Evolutionary conservation across 2,113 vertebrate species (phyloP), one percentile per base, ranked within the genome.

Genomic region (Pitta sordida): DNA sequence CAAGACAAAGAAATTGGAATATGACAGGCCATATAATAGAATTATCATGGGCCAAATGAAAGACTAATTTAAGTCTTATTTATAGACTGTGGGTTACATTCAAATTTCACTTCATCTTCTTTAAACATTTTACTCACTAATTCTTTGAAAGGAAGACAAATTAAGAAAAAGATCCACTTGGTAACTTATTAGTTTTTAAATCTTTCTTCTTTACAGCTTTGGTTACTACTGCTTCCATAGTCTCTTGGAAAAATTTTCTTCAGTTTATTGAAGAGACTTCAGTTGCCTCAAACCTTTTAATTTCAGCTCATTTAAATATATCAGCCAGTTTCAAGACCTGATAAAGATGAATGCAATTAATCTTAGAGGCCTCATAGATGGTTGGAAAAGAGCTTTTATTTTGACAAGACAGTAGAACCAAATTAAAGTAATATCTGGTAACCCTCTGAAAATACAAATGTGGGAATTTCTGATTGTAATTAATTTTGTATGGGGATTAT

Each of bases 231-330:
- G 52, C 48, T 93, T 93, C 87, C 82, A 81, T 39, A 88, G 79
- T 81, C 77, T 88, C 91, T 95, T 1, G 15, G 84, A 93, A 69
- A n/a, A 71, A 53, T 94, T 94, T 95, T 79, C 51, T 83, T 79
- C 81, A 55, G 43, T 86, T 92, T 94, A 86, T 94, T 94, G 94
- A 96, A 96, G 88, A 96, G 75, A 96, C 91, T 96, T 97, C 96
- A 91, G 91, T 96, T 94, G 95, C 84, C 62, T 91, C 81, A 88
- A 95, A 79, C 36, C 83, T 96, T 96, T 97, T 96, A 79, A 96
- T 95, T 97, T 96, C 74, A 90, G 81, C 86, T 97, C 90, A 96
- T 96, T 97, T 96, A 96, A 96, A 96, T 96, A 95, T 91, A 96
- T 97, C 88, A 96, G 63, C 79, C 53, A 82, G 81, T 96, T 96